Evolutionary conservation across 1,140 invertebrate genomes (phyloP).

Genomic region (Nebria ingens): DNA sequence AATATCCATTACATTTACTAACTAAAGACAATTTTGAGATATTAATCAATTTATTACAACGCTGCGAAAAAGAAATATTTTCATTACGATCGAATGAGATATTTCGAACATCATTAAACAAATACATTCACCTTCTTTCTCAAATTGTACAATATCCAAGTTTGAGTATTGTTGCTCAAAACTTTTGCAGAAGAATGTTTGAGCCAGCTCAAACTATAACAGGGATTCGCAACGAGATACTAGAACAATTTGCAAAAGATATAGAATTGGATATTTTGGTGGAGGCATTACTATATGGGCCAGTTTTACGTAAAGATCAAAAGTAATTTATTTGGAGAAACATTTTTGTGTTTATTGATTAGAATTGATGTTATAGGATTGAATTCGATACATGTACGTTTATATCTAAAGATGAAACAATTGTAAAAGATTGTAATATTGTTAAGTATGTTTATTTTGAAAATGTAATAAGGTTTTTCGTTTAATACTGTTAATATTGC

Average conservation of each 20-base stretch:
- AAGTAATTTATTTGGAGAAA: not conserved
- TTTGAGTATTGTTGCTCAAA: not conserved
- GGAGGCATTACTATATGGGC: not conserved
- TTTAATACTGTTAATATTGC: not conserved
- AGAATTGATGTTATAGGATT: not conserved
- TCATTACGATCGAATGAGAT: slow-evolving; percentile 24
- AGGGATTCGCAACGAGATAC: slow-evolving; percentile 11
- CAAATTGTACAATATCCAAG: too few species aligned
- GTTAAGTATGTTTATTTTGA: not conserved
- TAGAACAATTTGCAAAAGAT: not conserved
- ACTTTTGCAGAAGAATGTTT: slow-evolving; percentile 2
- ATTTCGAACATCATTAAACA: slow-evolving; percentile 24
- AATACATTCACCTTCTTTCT: too few species aligned
- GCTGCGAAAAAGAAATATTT: slow-evolving; percentile 26
- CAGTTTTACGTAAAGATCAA: slow-evolving; percentile 11
- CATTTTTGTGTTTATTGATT: not conserved
- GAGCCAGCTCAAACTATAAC: slow-evolving; percentile 6
- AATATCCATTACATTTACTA: not conserved
- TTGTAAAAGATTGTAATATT: not conserved
- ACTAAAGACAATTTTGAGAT: not conserved
- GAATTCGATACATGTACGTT: not conserved
- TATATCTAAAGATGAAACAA: not conserved
- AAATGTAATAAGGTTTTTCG: not conserved
- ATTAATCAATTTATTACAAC: slow-evolving; percentile 16
- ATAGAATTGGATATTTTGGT: slow-evolving; percentile 7